phyloP scores from a whole-genome alignment of 2,888 invertebrate species.

The Perizoma affinitatum region DNA sequence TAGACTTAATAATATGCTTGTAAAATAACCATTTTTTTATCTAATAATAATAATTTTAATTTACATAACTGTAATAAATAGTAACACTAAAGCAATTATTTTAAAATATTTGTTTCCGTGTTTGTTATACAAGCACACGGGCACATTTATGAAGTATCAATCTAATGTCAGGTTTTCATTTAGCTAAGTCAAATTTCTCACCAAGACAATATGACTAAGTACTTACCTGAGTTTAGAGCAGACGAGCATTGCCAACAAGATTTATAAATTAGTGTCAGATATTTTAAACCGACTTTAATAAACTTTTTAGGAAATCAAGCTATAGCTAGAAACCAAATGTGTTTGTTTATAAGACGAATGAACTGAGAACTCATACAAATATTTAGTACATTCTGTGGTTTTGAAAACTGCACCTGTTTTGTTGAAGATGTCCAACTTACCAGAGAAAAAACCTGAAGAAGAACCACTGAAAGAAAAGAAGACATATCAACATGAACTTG shows the following conservation, averaged over 20 bases:
- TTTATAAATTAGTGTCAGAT: too few species aligned
- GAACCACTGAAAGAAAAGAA: constrained; percentile 51
- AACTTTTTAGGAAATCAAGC: constrained; percentile 20
- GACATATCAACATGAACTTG: constrained; percentile 28
- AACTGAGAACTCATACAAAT: constrained; percentile 40
- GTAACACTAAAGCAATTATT: too few species aligned
- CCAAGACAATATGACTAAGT: too few species aligned
- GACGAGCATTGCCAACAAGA: too few species aligned
- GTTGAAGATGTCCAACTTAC: constrained; percentile 49
- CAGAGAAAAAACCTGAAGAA: constrained; percentile 53
- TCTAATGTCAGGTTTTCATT: too few species aligned
- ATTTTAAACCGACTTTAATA: constrained; percentile 26
- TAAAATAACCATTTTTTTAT: background rate
- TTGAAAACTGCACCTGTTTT: constrained; percentile 27
- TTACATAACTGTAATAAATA: background rate
- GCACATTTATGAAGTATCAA: too few species aligned
- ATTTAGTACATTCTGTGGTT: constrained; percentile 43
- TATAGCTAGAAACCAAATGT: constrained; percentile 40
- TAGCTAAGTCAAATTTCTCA: too few species aligned
- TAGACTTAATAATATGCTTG: constrained; percentile 2
- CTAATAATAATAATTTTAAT: background rate
- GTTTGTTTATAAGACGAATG: constrained; percentile 46
- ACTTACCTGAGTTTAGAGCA: too few species aligned
- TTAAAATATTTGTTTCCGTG: too few species aligned
- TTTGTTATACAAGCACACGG: too few species aligned